Percentiles rank a stretch among this genome's conserved stretches.
Conservation (phyloP, 2,797 vertebrate genomes). For the Squalus acanthias region DNA sequence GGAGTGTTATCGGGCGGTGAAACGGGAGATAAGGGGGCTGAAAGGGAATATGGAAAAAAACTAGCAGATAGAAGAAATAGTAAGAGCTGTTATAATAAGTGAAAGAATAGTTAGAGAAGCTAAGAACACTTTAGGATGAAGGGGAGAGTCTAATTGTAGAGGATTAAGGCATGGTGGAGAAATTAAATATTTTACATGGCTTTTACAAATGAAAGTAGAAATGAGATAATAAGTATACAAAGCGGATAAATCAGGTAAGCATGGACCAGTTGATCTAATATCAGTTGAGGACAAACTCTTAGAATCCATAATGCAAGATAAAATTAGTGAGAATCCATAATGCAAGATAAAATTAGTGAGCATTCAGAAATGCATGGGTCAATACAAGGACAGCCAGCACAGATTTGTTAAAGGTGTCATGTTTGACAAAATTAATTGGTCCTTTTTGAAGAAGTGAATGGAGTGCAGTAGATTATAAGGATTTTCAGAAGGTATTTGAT, state of each 20-base stretch:
- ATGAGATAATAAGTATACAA: background rate
- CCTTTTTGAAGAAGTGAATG: no score
- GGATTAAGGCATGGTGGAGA: background rate
- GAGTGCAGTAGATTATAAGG: background rate
- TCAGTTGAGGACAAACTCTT: background rate
- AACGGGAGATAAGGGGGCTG: background rate
- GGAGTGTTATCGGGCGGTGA: background rate
- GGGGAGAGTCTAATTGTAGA: background rate
- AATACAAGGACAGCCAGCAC: background rate
- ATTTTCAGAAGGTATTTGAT: background rate
- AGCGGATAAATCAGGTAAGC: background rate
- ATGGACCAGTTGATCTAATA: background rate
- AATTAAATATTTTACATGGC: background rate
- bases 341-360: background rate
- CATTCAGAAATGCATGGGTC: background rate
- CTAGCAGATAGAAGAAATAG: background rate
- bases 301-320: background rate
- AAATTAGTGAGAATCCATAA: background rate
- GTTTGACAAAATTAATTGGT: background rate
- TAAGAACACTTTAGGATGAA: background rate
- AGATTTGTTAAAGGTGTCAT: background rate
- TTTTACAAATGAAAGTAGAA: background rate
- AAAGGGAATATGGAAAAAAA: background rate
- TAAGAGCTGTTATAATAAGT: background rate
- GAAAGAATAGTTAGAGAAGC: background rate